Conservation (phyloP, 2,888 invertebrate genomes). For the Drosophila limbata region DNA sequence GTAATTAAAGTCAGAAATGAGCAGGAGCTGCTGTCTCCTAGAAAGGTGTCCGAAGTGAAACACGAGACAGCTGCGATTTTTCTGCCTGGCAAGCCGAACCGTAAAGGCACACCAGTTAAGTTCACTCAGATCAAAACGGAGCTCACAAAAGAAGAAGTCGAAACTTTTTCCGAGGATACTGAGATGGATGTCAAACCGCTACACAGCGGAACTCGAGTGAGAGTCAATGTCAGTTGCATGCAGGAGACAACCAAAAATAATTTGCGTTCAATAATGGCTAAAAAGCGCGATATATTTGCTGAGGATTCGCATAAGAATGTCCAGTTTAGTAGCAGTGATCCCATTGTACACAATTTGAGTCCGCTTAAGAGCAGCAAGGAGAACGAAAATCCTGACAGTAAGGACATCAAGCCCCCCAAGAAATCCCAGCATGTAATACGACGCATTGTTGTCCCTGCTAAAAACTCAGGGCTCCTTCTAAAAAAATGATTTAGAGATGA, state of each 20-base stretch:
- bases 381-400: slow-evolving; percentile 41
- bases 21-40: slow-evolving; percentile 17
- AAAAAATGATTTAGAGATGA: slow-evolving; percentile 30
- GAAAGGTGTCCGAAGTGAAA: neutral
- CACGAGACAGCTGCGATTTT: neutral
- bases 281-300: slow-evolving; percentile 65
- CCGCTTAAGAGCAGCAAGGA: slow-evolving; percentile 44
- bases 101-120: slow-evolving; percentile 50
- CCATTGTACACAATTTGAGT: slow-evolving; percentile 68
- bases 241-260: slow-evolving; percentile 12
- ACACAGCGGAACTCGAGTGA: slow-evolving; percentile 49
- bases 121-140: slow-evolving; percentile 19
- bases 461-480: slow-evolving; percentile 40
- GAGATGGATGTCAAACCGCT: slow-evolving; percentile 33
- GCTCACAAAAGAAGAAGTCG: neutral
- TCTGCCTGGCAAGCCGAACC: slow-evolving; percentile 24
- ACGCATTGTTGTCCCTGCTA: slow-evolving; percentile 76
- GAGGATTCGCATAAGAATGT: slow-evolving; percentile 75
- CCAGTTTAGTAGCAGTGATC: slow-evolving; percentile 67
- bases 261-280: slow-evolving; percentile 60
- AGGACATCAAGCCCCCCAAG: slow-evolving; percentile 70
- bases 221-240: neutral
- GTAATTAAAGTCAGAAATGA: slow-evolving; percentile 36
- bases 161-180: neutral
- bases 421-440: slow-evolving; percentile 73